These are phyloP conservation scores for Gobius niger DNA, from an alignment of 2,113 vertebrate genomes.

Conservation along the genomic window DNA sequence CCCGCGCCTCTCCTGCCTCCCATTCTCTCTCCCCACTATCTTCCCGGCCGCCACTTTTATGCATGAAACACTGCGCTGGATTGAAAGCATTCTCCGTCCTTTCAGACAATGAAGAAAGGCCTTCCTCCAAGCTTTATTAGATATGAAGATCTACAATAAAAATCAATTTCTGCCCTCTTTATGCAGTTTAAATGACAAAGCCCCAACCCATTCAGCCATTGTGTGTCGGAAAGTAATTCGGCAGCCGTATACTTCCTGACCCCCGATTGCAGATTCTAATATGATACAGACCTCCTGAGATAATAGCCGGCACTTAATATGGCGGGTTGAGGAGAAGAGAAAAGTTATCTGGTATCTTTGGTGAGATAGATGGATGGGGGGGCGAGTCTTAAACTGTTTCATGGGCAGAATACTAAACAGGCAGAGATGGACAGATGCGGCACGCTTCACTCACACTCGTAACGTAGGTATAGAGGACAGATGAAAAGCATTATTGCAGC, in stretches of 20 bases:
- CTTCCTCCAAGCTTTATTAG: constrained; percentile 99
- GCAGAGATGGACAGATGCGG: constrained; percentile 60
- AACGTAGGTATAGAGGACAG: background rate
- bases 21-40: constrained; percentile 82
- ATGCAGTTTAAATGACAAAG: constrained; percentile 99
- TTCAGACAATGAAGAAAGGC: constrained; percentile 99
- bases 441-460: constrained; percentile 27
- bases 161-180: constrained; percentile 99
- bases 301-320: constrained; percentile 99
- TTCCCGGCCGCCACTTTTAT: constrained; percentile 92
- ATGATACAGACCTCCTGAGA: constrained; percentile 98
- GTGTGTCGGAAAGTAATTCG: constrained; percentile 99
- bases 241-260: constrained; percentile 91
- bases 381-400: constrained; percentile 90
- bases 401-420: constrained; percentile 92
- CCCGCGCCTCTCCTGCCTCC: constrained; percentile 82
- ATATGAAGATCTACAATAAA: constrained; percentile 99
- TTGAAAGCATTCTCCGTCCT: constrained; percentile 99
- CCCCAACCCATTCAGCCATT: constrained; percentile 97
- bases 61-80: constrained; percentile 99
- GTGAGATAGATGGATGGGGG: constrained; percentile 65
- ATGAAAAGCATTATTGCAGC: background rate
- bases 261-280: constrained; percentile 96
- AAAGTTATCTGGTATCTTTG: constrained; percentile 98
- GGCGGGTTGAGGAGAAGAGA: constrained; percentile 82